Percentiles rank a stretch among this genome's conserved stretches.
Evolutionary conservation across 1,140 invertebrate species (phyloP).

Genomic region (Venturia canescens): DNA sequence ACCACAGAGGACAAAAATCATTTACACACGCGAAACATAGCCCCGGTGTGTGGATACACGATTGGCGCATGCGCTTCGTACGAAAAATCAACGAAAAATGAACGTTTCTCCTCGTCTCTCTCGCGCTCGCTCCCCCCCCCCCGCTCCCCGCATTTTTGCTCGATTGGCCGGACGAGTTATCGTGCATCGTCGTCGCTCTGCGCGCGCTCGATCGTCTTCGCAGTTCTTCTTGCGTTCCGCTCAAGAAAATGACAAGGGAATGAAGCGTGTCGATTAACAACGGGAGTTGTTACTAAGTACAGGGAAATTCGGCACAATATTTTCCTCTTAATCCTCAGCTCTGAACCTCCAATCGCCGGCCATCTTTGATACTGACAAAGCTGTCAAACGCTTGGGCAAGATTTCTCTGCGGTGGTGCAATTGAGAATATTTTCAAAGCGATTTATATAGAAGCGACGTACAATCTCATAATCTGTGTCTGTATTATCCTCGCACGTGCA

Average conservation of each 20-base stretch:
- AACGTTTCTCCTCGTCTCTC: too few relatives aligned
- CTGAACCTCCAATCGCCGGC: too few relatives aligned
- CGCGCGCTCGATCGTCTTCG: slow-evolving; percentile 48
- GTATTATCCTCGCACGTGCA: slow-evolving; percentile 18
- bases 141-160: slow-evolving; percentile 50
- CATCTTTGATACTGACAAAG: too few relatives aligned
- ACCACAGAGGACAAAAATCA: not conserved
- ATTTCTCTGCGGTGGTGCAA: not conserved
- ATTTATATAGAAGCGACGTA: not conserved
- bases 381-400: too few relatives aligned
- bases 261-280: too few relatives aligned
- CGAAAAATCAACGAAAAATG: not conserved
- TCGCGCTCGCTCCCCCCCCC: slow-evolving; percentile 33
- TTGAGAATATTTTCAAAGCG: not conserved
- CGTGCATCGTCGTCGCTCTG: not conserved
- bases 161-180: slow-evolving; percentile 47
- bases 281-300: too few relatives aligned
- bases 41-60: not conserved
- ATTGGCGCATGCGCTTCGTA: not conserved
- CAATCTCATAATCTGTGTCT: too few relatives aligned
- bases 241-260: too few relatives aligned
- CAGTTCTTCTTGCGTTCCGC: not conserved
- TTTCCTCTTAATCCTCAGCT: too few relatives aligned
- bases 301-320: too few relatives aligned
- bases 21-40: slow-evolving; percentile 2